Evolutionary conservation across 2,797 vertebrate species (phyloP).

Genomic region (Fundulus diaphanus): DNA sequence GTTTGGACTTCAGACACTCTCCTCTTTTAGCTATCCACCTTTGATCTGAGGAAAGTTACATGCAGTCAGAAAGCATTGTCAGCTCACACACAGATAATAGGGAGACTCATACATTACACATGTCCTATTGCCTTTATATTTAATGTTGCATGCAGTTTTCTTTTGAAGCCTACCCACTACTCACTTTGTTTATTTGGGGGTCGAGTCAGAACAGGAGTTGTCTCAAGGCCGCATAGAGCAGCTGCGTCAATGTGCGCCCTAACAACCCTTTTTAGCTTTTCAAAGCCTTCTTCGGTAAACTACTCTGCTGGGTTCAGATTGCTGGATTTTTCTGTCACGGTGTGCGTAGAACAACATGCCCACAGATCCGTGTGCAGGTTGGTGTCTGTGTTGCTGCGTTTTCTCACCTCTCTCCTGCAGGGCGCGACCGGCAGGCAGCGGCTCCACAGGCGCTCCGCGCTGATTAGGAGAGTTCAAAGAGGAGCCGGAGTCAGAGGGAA

Average conservation of each 20-base stretch:
- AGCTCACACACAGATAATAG: neutral
- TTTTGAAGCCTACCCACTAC: neutral
- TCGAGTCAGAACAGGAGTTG: neutral
- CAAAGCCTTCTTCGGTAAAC: neutral
- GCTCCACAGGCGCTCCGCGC: too few species aligned
- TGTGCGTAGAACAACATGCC: neutral
- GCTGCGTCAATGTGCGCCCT: neutral
- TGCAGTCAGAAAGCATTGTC: neutral
- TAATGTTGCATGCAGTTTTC: neutral
- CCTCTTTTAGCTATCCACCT: neutral
- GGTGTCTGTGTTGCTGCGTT: too few species aligned
- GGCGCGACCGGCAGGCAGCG: too few species aligned
- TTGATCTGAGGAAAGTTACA: neutral
- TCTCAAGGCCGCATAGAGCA: neutral
- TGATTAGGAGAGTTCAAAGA: too few species aligned
- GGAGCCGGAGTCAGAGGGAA: too few species aligned
- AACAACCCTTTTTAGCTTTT: neutral
- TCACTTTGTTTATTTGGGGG: neutral
- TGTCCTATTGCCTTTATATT: neutral
- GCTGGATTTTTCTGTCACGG: neutral
- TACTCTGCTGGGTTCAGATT: neutral
- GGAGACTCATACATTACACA: neutral
- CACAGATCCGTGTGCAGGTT: too few species aligned
- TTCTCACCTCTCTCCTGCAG: too few species aligned
- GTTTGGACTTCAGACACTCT: too few species aligned